Evolutionary conservation across 92 coral and sea anemone species (phyloP).

Genomic region (Porites cylindrica): DNA sequence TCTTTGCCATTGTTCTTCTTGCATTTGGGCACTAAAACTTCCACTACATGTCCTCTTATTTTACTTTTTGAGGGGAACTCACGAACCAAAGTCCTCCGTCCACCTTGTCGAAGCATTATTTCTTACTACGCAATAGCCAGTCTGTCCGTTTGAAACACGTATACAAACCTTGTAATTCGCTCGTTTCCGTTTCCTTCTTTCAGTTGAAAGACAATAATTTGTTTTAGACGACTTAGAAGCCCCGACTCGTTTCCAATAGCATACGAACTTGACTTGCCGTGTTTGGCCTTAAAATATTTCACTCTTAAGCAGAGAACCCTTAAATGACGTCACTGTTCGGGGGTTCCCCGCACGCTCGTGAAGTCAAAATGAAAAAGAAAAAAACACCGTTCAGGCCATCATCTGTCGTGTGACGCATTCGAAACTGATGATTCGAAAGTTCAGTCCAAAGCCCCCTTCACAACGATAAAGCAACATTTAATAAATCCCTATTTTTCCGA

Average conservation of each 20-base stretch:
- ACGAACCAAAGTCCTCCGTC: not conserved
- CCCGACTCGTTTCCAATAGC: not conserved
- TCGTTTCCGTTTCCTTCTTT: not conserved
- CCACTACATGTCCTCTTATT: conserved; percentile 28
- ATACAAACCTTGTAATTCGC: not conserved
- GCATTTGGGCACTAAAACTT: conserved; percentile 22
- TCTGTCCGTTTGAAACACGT: not conserved
- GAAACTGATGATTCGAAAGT: no score
- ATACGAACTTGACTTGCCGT: not conserved
- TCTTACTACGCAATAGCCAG: conserved; percentile 22
- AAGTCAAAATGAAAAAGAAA: no score
- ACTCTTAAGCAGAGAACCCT: no score
- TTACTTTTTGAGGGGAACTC: not conserved
- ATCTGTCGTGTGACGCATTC: no score
- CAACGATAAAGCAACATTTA: no score
- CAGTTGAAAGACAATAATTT: not conserved
- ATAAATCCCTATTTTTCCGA: no score
- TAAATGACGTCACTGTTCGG: not conserved
- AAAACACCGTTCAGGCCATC: no score
- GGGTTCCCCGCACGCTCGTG: not conserved
- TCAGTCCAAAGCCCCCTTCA: no score
- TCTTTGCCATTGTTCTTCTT: not conserved
- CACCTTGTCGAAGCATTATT: not conserved
- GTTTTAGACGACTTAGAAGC: not conserved
- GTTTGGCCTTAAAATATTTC: no score